Evolutionary conservation across 92 coral and sea anemone species (phyloP), one percentile per base, ranked within the genome.

Genomic region (Zoanthus gigantus): DNA sequence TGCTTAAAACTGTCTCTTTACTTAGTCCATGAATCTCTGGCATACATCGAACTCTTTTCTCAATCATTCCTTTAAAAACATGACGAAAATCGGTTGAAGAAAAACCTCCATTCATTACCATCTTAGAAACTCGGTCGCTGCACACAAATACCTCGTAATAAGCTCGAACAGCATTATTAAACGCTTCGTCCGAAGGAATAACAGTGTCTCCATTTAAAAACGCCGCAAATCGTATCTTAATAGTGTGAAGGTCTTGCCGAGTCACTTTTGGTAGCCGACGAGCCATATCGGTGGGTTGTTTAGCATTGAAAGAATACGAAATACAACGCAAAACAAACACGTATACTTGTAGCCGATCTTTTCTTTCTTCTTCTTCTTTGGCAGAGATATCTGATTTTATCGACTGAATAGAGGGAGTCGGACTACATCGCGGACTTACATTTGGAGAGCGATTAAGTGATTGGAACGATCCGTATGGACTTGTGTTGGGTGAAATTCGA

Each of bases 61-160:
- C 98, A 9, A 97, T 97, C 87, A 94, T 95, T 9, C 92, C 78
- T 60, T 97, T 97, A 76, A 97, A 97, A 53, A 97, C 97, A 71
- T 97, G 98, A 9, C 99, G 96, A 81, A 97, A 97, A 77, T 97
- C 99, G 86, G 92, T 93, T 15, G 99, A 93, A 0, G 99, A 92
- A 77, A 96, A 95, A 30, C 99, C 98, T 0, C 99, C 99, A 47
- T 94, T 94, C 1, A 91, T 76, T 2, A 97, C 98, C 94, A 97
- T 92, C 89, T 97, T 97, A 37, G 93, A 83, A 6, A 97, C 97
- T 47, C 98, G 88, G 53, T 97, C 99, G 46, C 98, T 92, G 92
- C 96, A 94, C 31, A 97, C 92, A 82, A 97, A 97, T 10, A 92
- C 76, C 34, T 97, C 98, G 69, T 79, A 95, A 76, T 95, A 97